Base-by-base conservation (phyloP, 2,113 vertebrate species). In the Aldabrachelys gigantea region DNA sequence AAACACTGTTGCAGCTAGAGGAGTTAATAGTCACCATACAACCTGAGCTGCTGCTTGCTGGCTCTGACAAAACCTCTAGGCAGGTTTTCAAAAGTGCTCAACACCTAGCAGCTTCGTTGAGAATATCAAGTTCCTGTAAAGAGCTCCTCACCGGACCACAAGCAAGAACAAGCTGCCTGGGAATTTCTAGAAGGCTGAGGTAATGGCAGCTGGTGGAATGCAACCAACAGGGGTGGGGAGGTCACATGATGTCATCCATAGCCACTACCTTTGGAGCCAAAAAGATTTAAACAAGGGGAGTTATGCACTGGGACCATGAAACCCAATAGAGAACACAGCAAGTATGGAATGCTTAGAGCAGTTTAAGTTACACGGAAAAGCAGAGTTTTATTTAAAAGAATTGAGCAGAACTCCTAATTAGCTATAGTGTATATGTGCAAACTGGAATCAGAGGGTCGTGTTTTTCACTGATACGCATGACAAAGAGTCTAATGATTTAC, bases 21-120 rank as follows among this genome's bases (percentile, higher is more conserved):
- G 2, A 29, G 41, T 56, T 89, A 69, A 87, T 3, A 89, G 59
- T 82, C 88, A 88, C 54, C 10, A 62, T 50, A 38, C 31, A 92
- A 44, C 44, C 93, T 53, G 8, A 81, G 53, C 65, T 82, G 85
- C 56, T 87, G 82, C 90, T 53, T 0, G 0, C 38, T 19, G 17
- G 14, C 72, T 76, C 87, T 69, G 92, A 52, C 11, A 84, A 93
- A 89, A 91, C 3, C 82, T 93, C 56, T 5, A 1, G n/a, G 57
- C 0, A 2, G 57, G 14, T 5, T 65, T 87, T 78, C 75, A 78
- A 0, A 84, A 94, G 21, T 1, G 53, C 35, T 88, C n/a, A 76
- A n/a, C 76, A 89, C 2, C 0, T 0, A 56, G 80, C 0, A 80
- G 80, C 82, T 93, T 69, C 76, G 19, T 81, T 0, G 0, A 80